A percentile compares a stretch with the other conserved stretches of the same genome.
phyloP scores from a whole-genome alignment of 2,797 vertebrate species.

The Gadopsis bispinosus region DNA sequence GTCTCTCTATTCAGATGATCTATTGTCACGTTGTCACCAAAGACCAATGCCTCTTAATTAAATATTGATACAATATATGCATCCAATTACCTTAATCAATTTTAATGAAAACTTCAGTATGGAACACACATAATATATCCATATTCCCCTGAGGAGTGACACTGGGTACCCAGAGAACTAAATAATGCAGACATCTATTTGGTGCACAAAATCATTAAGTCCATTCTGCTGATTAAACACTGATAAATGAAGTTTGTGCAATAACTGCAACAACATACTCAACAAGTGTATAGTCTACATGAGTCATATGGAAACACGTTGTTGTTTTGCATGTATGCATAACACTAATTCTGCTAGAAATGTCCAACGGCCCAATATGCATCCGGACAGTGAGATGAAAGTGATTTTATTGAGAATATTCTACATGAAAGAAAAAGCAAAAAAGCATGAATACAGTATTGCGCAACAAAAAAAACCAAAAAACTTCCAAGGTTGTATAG shows the following conservation, averaged over 20 bases:
- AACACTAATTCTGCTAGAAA: constrained; percentile 5
- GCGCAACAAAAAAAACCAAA: background rate
- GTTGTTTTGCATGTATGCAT: background rate
- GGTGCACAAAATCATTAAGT: constrained; percentile 20
- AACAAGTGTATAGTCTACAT: constrained; percentile 1
- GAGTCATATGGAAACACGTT: background rate
- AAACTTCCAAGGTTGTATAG: background rate
- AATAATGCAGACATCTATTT: constrained; percentile 27
- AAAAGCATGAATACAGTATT: background rate
- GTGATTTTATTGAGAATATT: background rate
- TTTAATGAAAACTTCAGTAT: constrained; percentile 9
- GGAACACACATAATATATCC: constrained; percentile 14
- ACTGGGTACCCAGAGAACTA: background rate
- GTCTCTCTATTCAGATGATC: background rate
- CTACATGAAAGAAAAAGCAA: too few relatives aligned
- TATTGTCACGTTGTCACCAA: background rate
- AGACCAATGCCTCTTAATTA: constrained; percentile 5
- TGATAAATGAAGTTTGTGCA: background rate
- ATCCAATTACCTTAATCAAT: constrained; percentile 19
- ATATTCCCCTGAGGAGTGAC: background rate
- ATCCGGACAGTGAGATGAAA: background rate
- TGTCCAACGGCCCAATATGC: background rate
- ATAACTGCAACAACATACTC: constrained; percentile 7
- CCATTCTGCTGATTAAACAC: constrained; percentile 13
- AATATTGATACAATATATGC: constrained; percentile 17